These are phyloP conservation scores for Rhadina sibilatrix DNA, from an alignment of 2,113 vertebrate genomes.

Conservation along the genomic window DNA sequence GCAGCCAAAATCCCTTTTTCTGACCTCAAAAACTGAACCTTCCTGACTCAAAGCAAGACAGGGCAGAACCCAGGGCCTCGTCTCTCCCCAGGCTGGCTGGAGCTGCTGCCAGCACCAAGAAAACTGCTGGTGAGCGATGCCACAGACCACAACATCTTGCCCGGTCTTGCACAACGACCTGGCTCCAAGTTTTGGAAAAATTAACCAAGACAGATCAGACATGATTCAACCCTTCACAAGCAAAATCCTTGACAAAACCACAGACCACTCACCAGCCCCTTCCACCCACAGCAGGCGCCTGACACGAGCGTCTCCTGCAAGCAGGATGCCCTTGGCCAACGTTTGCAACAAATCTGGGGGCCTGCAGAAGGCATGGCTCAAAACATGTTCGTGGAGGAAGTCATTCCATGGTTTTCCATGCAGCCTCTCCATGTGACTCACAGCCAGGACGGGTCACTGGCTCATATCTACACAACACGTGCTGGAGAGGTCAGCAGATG, in stretches of 20 bases:
- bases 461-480: accelerated
- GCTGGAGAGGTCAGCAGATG: not conserved
- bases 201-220: conserved; percentile 55
- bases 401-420: not conserved
- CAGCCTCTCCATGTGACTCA: not conserved
- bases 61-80: accelerated
- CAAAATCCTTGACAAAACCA: conserved; percentile 56
- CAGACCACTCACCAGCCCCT: conserved; percentile 16
- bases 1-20: not conserved
- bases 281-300: not conserved
- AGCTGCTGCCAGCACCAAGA: not conserved
- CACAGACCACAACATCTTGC: conserved; percentile 24
- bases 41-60: accelerated
- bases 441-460: not conserved
- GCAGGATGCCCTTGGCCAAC: not conserved
- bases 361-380: not conserved
- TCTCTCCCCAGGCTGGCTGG: not conserved
- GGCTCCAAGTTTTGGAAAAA: conserved; percentile 57
- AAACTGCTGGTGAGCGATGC: not conserved
- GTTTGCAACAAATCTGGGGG: not conserved
- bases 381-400: not conserved
- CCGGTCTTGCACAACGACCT: conserved; percentile 46
- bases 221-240: conserved; percentile 60
- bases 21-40: not conserved
- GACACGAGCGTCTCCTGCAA: conserved; percentile 17